Base-by-base conservation (phyloP, 2,888 invertebrate species). In the Nemotelus pantherinus region DNA sequence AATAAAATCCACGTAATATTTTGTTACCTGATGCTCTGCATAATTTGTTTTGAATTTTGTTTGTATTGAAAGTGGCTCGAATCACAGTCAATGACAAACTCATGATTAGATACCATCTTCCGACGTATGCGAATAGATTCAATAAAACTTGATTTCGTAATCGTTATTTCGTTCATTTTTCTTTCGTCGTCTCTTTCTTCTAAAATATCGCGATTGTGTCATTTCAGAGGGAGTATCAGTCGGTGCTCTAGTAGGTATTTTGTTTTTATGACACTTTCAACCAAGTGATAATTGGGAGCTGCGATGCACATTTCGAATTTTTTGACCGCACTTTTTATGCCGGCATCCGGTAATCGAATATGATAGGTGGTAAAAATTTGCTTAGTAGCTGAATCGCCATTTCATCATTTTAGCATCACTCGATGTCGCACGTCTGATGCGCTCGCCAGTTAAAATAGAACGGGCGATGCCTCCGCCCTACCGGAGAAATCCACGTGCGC, bases 271-370 rank as follows among this genome's bases (percentile, higher is more conserved):
- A 25, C 25, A 25, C 25, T 25, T 25, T 25, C 25, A 25, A 25
- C 25, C 25, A 25, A 25, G 25, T 25, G 25, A 25, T 25, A 25
- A 25, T 25, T 25, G 25, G 25, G 25, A 25, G 25, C 25, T 25
- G 25, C 25, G 25, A 25, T 25, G 25, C 25, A 25, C 25, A 25
- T 25, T 25, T 25, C 25, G 25, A 25, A 25, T 25, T 25, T 25
- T 25, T 0, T 25, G 25, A 25, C 25, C 25, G 53, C 6, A 10
- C 53, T 53, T 10, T 7, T 53, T 53, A 10, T 53, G 6, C 53
- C 3, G 41, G 63, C 63, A 63, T 63, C 63, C 63, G 63, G 63
- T 63, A 63, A 63, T 63, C 41, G 63, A 43, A 63, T 10, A 7
- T 53, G 7, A 53, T 7, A 53, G 53, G 6, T 53, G 58, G n/a